phyloP scores from a whole-genome alignment of 2,797 vertebrate species.

The Decapterus maruadsi region DNA sequence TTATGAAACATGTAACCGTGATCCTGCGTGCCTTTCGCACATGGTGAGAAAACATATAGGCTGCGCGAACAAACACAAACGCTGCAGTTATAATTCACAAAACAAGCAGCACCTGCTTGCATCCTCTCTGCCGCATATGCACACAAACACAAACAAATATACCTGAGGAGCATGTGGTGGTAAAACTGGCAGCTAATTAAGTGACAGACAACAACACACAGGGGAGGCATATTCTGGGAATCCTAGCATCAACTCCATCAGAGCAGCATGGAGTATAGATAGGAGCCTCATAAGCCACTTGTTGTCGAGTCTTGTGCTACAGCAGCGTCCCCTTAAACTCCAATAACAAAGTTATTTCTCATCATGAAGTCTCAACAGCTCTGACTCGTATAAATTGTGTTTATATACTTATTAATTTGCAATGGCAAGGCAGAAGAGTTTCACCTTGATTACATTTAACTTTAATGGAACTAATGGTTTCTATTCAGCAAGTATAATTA shows the following conservation, averaged over 20 bases:
- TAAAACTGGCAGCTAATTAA: slow-evolving; percentile 86
- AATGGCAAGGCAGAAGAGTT: background rate
- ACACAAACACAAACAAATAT: slow-evolving; percentile 68
- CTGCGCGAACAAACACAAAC: slow-evolving; percentile 51
- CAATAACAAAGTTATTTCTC: background rate
- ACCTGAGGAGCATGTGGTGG: slow-evolving; percentile 81
- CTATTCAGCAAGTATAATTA: background rate
- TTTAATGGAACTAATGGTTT: background rate
- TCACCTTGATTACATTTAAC: background rate
- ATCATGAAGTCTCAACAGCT: background rate
- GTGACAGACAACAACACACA: slow-evolving; percentile 83
- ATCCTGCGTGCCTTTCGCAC: slow-evolving; percentile 3
- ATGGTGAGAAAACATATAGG: slow-evolving; percentile 24
- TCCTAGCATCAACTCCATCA: slow-evolving; percentile 77
- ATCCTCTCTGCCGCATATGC: slow-evolving; percentile 39
- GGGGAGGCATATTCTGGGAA: slow-evolving; percentile 79
- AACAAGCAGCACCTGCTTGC: slow-evolving; percentile 33
- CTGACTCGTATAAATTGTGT: background rate
- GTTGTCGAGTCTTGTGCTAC: slow-evolving; percentile 62
- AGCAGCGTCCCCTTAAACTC: slow-evolving; percentile 42
- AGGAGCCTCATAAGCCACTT: slow-evolving; percentile 76
- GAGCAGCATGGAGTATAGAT: slow-evolving; percentile 50
- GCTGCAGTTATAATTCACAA: slow-evolving; percentile 46
- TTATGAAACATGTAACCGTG: background rate
- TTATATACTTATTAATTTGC: background rate